Evolutionary conservation across 2,113 vertebrate genomes (phyloP), one percentile per base, ranked within the genome.

Genomic region (Xyrauchen texanus): DNA sequence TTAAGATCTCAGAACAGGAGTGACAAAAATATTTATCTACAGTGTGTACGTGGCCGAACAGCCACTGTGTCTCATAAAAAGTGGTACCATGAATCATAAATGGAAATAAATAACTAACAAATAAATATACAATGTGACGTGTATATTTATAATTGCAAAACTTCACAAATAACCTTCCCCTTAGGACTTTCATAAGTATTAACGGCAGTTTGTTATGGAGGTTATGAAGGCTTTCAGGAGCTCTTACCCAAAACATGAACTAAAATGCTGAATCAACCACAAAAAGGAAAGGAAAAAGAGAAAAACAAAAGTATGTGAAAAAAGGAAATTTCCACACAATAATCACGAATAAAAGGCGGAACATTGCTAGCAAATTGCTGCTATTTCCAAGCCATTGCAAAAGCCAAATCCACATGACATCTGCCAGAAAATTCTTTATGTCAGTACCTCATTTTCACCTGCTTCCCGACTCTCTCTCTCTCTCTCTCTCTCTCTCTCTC

Each of bases 361-460:
- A 86, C 63, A 73, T 78, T 80, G 79, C 79, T 80, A 74, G 60
- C 51, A 86, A 82, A 86, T 86, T 80, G 79, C 85, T 74, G 70
- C 79, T 47, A 80, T 85, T 85, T 82, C 65, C 0, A 21, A 13
- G 21, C 57, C 13, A 11, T 83, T 46, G 77, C 80, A 47, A 34
- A 34, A 34, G 78, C 60, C 73, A 9, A 71, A 78, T 57, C 69
- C 61, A n/a, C 51, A 77, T 86, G 83, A 81, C 74, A 82, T 76
- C 83, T 81, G 51, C 55, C 7, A 8, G 71, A 77, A 78, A 65
- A 81, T 70, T 47, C 6, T 68, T 52, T 15, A 70, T 13, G 46
- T 63, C 68, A 64, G 65, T 86, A 34, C 21, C 21, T 34, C 21
- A 34, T 34, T 34, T 34, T 34, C 3, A 34, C 21, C 21, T 34